phyloP scores from a whole-genome alignment of 2,888 invertebrate species.

The Clunio marinus region DNA sequence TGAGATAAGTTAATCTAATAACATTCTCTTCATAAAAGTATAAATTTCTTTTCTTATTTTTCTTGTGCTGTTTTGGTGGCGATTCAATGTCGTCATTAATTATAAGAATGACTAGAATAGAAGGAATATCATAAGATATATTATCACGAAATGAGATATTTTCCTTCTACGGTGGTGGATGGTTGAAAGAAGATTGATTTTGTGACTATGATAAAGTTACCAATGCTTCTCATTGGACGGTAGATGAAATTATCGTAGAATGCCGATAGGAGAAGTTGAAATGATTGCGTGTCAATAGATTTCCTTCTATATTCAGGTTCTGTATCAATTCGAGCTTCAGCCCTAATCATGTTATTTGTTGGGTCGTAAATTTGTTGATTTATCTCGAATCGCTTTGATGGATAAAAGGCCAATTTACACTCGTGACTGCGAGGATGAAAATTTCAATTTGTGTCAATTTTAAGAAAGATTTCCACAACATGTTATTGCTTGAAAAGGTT shows the following conservation, averaged over 20 bases:
- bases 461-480: background rate
- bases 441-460: background rate
- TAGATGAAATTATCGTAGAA: constrained; percentile 21
- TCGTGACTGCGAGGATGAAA: constrained; percentile 34
- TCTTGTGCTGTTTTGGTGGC: constrained; percentile 17
- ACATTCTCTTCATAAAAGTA: background rate
- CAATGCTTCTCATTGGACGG: constrained; percentile 7
- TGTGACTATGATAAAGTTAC: constrained; percentile 23
- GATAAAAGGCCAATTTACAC: constrained; percentile 37
- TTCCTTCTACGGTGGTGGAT: background rate
- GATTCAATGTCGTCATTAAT: background rate
- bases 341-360: background rate
- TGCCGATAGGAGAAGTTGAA: constrained; percentile 38
- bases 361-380: background rate
- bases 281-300: constrained; percentile 38
- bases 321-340: background rate
- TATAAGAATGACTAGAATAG: constrained; percentile 23
- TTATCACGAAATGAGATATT: constrained; percentile 13
- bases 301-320: background rate
- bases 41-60: background rate
- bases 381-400: background rate
- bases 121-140: background rate
- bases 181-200: constrained; percentile 15
- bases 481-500: background rate
- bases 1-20: background rate